A percentile compares a stretch with the other conserved stretches of the same genome.
Conservation (phyloP, 2,113 vertebrate species). For the Cyanoliseus patagonus region DNA sequence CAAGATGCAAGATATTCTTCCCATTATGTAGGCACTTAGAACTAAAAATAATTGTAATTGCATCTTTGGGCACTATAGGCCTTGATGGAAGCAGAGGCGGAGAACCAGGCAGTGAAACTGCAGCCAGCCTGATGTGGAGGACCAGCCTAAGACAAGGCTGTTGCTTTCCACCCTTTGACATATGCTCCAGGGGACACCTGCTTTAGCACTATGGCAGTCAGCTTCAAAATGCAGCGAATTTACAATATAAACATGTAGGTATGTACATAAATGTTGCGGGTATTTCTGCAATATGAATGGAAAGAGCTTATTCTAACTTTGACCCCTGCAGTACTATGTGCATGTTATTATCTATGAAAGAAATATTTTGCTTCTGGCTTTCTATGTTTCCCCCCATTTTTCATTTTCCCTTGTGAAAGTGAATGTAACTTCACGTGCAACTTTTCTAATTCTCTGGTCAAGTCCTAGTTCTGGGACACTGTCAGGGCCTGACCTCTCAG, state of each 20-base stretch:
- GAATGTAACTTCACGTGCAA: background rate
- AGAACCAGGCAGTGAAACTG: background rate
- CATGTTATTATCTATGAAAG: background rate
- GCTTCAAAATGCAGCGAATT: background rate
- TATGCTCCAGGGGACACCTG: background rate
- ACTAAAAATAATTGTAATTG: background rate
- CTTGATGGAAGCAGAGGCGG: background rate
- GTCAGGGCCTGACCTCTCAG: background rate
- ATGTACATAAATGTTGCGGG: rapidly evolving
- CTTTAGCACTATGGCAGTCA: background rate
- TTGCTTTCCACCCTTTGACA: background rate
- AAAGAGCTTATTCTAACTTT: background rate
- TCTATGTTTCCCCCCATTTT: background rate
- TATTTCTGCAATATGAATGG: background rate
- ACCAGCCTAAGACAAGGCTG: background rate
- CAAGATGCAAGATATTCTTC: background rate
- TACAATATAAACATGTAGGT: background rate
- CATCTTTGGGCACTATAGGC: too few species aligned
- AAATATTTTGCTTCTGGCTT: background rate
- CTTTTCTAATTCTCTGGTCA: background rate
- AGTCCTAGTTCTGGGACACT: background rate
- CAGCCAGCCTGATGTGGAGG: background rate
- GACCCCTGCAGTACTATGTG: rapidly evolving
- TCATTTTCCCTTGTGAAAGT: background rate
- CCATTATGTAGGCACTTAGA: background rate